A percentile compares a stretch with the other conserved stretches of the same genome.
Evolutionary conservation across 2,113 vertebrate species (phyloP).

Genomic region (Dicentrarchus labrax): DNA sequence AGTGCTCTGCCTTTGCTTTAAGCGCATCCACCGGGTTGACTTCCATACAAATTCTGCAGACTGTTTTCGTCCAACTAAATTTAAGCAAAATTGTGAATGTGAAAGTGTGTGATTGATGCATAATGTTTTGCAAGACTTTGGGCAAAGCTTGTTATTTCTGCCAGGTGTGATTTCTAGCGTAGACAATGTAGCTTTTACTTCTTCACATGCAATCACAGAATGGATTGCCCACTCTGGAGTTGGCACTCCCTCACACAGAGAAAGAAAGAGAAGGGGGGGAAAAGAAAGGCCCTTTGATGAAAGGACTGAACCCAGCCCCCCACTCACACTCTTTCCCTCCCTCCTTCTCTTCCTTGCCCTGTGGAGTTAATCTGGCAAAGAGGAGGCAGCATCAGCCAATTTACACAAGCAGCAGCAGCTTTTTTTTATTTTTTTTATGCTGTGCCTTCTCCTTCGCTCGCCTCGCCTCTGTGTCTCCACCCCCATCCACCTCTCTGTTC

Average conservation of each 20-base stretch:
- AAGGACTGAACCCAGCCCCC: constrained; percentile 76
- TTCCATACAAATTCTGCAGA: constrained; percentile 27
- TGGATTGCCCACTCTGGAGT: constrained; percentile 79
- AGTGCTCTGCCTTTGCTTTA: too few species aligned
- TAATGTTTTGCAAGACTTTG: constrained; percentile 34
- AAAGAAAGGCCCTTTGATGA: constrained; percentile 78
- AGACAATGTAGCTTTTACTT: constrained; percentile 51
- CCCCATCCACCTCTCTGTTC: constrained; percentile 58
- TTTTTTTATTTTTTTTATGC: constrained; percentile 43
- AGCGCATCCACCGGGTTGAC: constrained; percentile 1
- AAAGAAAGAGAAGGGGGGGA: constrained; percentile 42
- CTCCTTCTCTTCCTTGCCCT: constrained; percentile 74
- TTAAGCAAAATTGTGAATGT: constrained; percentile 35
- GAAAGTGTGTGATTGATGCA: constrained; percentile 14
- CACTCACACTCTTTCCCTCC: constrained; percentile 60
- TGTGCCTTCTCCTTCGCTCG: constrained; percentile 29
- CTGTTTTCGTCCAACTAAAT: constrained; percentile 35
- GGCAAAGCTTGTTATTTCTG: constrained; percentile 38
- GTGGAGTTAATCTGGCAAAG: constrained; percentile 82
- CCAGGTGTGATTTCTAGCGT: constrained; percentile 42
- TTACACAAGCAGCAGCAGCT: constrained; percentile 71
- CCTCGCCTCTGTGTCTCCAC: constrained; percentile 43
- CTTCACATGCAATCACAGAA: constrained; percentile 59
- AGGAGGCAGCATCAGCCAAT: constrained; percentile 79
- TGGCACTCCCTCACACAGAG: constrained; percentile 71